Base-by-base conservation (phyloP, 1,140 invertebrate species). In the Grapholita molesta region DNA sequence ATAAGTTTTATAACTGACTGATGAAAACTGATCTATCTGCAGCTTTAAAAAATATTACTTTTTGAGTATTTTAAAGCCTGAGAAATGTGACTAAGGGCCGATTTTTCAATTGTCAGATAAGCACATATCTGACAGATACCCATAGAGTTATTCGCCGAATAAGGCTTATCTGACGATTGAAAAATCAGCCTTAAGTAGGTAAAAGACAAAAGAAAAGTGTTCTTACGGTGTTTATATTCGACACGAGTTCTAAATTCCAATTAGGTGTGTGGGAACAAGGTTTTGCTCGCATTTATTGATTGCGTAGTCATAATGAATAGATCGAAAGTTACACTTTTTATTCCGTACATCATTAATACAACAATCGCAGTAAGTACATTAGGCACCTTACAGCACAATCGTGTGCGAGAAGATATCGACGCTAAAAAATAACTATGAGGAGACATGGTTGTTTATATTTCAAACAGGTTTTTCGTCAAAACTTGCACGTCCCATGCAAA, bases 391-490 rank as follows among this genome's bases (percentile, higher is more conserved):
- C 33, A 70, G 75, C 66, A 77, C 61, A 69, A 73, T 69, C 48
- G 72, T 77, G 77, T 79, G 73, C 78, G 77, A 74, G 77, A 81
- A 80, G 76, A 68, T 64, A 80, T 75, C 65, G 23, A 52, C 35
- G 52, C 30, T 25, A 28, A 61, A 7, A 61, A 8, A 25, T 57
- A 57, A 6, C 1, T 2, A 30, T 57, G 28, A n/a, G n/a, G 3
- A n/a, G 30, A 61, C 25, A 30, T 28, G 21, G 38, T 52, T 52
- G 69, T 80, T 77, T 79, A 64, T 71, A 70, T 70, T 70, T 57
- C n/a, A 72, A 85, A 86, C 84, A 70, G 79, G 84, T 86, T 86
- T 77, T 76, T 71, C 70, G 53, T 57, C 53, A 57, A 57, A 25
- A 25, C 53, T 24, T 23, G 21, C 53, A 57, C 12, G 23, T 57